A percentile compares a stretch with the other conserved stretches of the same genome.
phyloP scores from a whole-genome alignment of 2,113 vertebrate species.

The Paramormyrops kingsleyae region DNA sequence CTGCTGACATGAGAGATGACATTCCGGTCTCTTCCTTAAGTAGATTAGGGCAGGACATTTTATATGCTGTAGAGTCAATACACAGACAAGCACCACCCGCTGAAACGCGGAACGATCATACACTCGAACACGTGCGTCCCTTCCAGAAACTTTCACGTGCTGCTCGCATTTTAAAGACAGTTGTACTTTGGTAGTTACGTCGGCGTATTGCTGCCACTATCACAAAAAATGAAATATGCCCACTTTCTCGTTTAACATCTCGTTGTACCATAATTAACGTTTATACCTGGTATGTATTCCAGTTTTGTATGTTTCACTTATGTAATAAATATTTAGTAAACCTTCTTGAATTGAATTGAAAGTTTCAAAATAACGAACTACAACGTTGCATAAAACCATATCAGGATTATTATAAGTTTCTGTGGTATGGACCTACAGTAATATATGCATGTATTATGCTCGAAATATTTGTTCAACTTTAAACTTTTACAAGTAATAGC shows the following conservation, averaged over 20 bases:
- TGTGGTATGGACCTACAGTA: not conserved
- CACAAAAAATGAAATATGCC: not conserved
- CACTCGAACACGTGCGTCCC: not conserved
- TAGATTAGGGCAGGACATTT: not conserved
- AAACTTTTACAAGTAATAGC: not conserved
- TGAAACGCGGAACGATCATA: not conserved
- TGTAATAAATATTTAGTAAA: not conserved
- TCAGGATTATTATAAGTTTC: not conserved
- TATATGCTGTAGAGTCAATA: slow-evolving; percentile 16
- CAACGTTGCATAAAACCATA: not conserved
- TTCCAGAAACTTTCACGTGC: not conserved
- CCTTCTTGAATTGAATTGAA: not conserved
- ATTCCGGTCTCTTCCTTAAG: slow-evolving; percentile 1
- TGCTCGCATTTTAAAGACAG: not conserved
- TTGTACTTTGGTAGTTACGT: not conserved
- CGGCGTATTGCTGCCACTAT: not conserved
- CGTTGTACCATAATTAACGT: not conserved
- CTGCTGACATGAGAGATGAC: not conserved
- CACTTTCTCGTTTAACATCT: not conserved
- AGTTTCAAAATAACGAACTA: not conserved
- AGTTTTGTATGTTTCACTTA: not conserved
- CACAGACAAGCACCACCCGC: slow-evolving; percentile 30
- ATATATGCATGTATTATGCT: not conserved
- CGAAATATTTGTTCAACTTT: not conserved
- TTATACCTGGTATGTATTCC: not conserved